Percentiles rank a stretch among this genome's conserved stretches.
Conservation (phyloP, 2,113 vertebrate genomes). For the Platichthys stellatus region DNA sequence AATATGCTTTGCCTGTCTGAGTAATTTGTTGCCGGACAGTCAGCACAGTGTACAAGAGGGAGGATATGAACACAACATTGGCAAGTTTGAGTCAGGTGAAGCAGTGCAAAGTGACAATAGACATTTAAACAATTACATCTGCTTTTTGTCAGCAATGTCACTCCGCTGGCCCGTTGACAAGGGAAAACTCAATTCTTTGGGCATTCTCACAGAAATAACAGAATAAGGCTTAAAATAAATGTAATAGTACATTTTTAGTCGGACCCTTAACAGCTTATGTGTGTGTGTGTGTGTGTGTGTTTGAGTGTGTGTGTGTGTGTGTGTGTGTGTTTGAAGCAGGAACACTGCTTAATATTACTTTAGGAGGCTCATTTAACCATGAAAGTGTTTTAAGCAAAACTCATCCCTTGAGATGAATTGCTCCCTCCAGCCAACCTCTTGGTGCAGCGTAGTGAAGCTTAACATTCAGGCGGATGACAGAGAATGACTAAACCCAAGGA, state of each 20-base stretch:
- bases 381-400: too few relatives aligned
- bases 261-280: background rate
- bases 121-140: too few relatives aligned
- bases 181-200: background rate
- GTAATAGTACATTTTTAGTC: background rate
- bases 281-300: background rate
- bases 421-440: background rate
- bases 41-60: background rate
- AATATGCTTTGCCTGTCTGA: too few relatives aligned
- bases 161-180: too few relatives aligned
- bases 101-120: background rate
- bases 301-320: background rate
- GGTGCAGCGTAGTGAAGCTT: background rate
- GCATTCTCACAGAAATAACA: background rate
- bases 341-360: background rate
- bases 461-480: slow-evolving; percentile 6
- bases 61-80: background rate
- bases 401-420: background rate
- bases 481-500: slow-evolving; percentile 4
- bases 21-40: background rate
- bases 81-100: background rate
- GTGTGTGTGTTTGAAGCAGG: background rate
- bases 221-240: background rate
- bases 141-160: too few relatives aligned
- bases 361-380: too few relatives aligned